Conservation (phyloP, 2,888 invertebrate genomes). For the Orthosia cruda region DNA sequence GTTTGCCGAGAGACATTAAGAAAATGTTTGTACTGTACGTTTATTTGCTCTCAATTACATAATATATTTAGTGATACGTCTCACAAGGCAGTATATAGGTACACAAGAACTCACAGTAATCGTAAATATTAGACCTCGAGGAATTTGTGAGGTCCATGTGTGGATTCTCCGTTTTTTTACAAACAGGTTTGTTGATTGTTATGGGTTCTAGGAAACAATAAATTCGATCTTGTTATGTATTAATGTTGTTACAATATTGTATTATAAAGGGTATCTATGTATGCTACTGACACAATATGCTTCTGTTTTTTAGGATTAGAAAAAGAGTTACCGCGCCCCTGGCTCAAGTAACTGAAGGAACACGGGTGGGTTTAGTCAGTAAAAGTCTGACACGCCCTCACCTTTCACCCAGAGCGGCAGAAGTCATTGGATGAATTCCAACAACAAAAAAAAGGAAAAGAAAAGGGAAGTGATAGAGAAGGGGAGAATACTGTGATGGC, state of each 20-base stretch:
- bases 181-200: neutral
- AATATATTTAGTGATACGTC: neutral
- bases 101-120: neutral
- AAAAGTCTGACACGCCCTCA: too few species aligned
- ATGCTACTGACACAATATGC: too few species aligned
- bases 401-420: too few species aligned
- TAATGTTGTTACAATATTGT: neutral
- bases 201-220: neutral
- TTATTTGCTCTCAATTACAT: conserved; percentile 15
- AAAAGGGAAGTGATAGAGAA: too few species aligned
- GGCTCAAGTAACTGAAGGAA: too few species aligned
- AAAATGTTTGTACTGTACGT: neutral
- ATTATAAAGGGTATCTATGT: neutral
- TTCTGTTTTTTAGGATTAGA: too few species aligned
- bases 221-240: conserved; percentile 4
- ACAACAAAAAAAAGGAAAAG: too few species aligned
- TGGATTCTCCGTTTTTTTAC: conserved; percentile 3
- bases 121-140: conserved; percentile 5
- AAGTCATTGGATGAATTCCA: too few species aligned
- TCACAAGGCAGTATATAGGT: neutral
- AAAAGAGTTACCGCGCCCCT: too few species aligned
- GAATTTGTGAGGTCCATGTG: neutral
- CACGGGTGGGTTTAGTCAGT: too few species aligned
- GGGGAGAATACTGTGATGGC: too few species aligned
- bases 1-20: too few species aligned